Percentiles rank a stretch among this genome's conserved stretches.
Evolutionary conservation across 30 jellyfish, hydroid and myxozoan species (phyloP).

Genomic region (Aurelia aurita): DNA sequence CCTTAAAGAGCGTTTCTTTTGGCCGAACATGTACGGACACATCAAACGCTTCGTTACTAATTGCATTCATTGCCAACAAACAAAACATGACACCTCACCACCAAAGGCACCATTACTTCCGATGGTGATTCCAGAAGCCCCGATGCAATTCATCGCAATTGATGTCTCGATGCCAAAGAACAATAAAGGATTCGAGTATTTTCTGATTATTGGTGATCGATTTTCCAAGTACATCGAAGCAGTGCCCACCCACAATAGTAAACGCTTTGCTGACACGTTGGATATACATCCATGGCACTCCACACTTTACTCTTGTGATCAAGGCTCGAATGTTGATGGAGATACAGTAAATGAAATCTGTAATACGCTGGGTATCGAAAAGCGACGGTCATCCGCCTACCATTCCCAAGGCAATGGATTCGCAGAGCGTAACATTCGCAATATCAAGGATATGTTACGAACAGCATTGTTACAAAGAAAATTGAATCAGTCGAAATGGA

Average conservation of each 20-base stretch:
- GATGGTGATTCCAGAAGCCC: constrained; percentile 58
- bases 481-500: constrained; percentile 47
- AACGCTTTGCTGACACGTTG: constrained; percentile 25
- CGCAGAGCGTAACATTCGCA: constrained; percentile 62
- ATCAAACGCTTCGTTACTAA: constrained; percentile 1
- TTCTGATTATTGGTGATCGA: constrained; percentile 48
- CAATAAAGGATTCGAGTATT: constrained; percentile 15
- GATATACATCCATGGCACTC: constrained; percentile 49
- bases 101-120: constrained; percentile 67
- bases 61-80: constrained; percentile 42
- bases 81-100: constrained; percentile 42
- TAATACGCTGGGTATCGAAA: constrained; percentile 40
- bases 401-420: constrained; percentile 71
- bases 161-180: constrained; percentile 43
- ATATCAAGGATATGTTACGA: constrained; percentile 55
- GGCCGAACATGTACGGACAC: constrained; percentile 58
- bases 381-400: constrained; percentile 73
- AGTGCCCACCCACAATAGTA: constrained; percentile 52
- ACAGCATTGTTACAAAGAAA: constrained; percentile 56
- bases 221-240: constrained; percentile 42
- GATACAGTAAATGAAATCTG: constrained; percentile 43
- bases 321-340: constrained; percentile 76
- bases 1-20: constrained; percentile 44
- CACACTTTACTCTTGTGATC: constrained; percentile 59
- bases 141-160: constrained; percentile 53